A percentile compares a stretch with the other conserved stretches of the same genome.
Evolutionary conservation across 2,888 invertebrate genomes (phyloP).

Genomic region (Folsomia candida): DNA sequence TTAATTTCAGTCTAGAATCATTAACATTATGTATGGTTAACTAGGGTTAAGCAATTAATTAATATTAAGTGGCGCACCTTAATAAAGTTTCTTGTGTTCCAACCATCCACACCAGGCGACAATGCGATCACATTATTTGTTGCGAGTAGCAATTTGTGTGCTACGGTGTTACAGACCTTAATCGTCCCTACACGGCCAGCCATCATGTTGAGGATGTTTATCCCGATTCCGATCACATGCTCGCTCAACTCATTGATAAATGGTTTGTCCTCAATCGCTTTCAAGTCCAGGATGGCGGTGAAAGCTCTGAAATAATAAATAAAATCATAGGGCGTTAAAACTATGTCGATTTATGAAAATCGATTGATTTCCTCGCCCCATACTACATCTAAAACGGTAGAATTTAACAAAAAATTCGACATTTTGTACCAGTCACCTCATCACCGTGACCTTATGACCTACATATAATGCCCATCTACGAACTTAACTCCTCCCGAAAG

Average conservation of each 20-base stretch:
- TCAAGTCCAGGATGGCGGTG: constrained; percentile 15
- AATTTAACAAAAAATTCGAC: too few species aligned
- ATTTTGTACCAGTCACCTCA: too few species aligned
- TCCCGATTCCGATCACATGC: constrained; percentile 8
- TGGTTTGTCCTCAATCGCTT: constrained; percentile 21
- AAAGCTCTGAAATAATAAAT: constrained; percentile 20
- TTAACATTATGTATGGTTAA: too few species aligned
- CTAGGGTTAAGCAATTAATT: too few species aligned
- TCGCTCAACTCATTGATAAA: constrained; percentile 28
- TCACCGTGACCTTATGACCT: too few species aligned
- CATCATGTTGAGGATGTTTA: too few species aligned
- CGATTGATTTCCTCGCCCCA: too few species aligned
- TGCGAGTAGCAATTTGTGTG: not conserved
- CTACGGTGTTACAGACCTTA: not conserved
- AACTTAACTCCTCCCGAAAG: too few species aligned
- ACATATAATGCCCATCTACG: too few species aligned
- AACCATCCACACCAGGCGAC: constrained; percentile 17
- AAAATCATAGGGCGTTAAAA: not conserved
- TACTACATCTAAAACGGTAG: too few species aligned
- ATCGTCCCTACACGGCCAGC: not conserved
- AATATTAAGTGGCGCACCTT: too few species aligned
- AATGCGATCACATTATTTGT: constrained; percentile 13
- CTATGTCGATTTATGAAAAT: not conserved
- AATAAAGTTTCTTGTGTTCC: constrained; percentile 1
- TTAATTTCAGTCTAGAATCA: constrained; percentile 16